These are phyloP conservation scores for Lepus townsendii DNA, from an alignment of 2,797 vertebrate genomes.

Conservation along the genomic window DNA sequence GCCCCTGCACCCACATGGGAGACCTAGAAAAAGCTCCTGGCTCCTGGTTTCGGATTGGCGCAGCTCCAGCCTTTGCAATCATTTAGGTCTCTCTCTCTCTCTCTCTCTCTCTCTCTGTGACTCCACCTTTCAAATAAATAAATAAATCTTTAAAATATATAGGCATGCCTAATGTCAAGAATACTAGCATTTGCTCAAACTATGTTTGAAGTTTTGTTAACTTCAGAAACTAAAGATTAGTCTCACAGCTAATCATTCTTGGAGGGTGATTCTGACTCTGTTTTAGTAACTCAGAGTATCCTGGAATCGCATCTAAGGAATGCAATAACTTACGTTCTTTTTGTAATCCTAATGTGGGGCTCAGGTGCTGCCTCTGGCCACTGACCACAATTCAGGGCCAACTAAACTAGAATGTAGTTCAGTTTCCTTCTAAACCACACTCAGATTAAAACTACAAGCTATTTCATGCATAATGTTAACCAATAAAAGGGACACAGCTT, in stretches of 20 bases:
- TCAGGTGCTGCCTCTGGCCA: neutral
- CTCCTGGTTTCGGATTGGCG: too few relatives aligned
- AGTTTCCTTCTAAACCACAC: conserved; percentile 22
- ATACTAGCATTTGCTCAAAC: neutral
- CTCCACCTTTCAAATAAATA: neutral
- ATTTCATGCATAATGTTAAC: neutral
- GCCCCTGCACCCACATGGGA: too few relatives aligned
- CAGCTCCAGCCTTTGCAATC: too few relatives aligned
- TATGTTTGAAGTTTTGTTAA: neutral
- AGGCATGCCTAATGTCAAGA: neutral
- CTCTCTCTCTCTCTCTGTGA: too few relatives aligned
- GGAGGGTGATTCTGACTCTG: neutral
- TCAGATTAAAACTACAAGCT: neutral
- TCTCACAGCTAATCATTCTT: neutral
- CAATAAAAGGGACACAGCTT: conserved; percentile 8
- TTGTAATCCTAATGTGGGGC: neutral
- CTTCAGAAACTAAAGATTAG: conserved; percentile 37
- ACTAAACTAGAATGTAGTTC: conserved; percentile 20
- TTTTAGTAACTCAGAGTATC: conserved; percentile 30
- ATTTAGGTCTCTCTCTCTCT: too few relatives aligned
- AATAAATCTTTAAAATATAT: neutral
- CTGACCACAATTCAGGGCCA: neutral
- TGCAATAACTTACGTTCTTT: neutral
- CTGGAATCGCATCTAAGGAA: neutral
- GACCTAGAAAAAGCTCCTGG: too few relatives aligned